Percentiles rank a stretch among this genome's conserved stretches.
Conservation (phyloP, 1,140 invertebrate genomes). For the Atopsyche davidsoni region DNA sequence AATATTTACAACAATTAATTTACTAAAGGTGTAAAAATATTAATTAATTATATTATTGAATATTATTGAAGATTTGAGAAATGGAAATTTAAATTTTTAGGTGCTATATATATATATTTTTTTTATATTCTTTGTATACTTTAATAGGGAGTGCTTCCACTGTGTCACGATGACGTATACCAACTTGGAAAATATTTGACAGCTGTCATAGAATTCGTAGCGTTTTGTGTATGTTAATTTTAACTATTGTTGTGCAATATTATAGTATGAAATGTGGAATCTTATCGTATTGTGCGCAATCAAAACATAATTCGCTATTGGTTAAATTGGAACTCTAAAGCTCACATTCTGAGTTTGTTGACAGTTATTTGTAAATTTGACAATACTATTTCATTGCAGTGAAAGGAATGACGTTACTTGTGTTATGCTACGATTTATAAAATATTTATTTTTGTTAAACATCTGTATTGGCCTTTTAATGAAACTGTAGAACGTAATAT, state of each 20-base stretch:
- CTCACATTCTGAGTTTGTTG: neutral
- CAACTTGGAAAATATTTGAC: conserved; percentile 21
- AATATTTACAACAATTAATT: too few species aligned
- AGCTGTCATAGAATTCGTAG: conserved; percentile 17
- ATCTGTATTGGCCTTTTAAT: conserved; percentile 3
- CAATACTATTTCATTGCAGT: neutral
- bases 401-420: neutral
- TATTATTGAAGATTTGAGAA: too few species aligned
- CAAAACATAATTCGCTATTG: neutral
- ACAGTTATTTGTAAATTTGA: neutral
- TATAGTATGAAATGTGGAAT: neutral
- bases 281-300: neutral
- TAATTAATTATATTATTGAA: too few species aligned
- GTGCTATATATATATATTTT: too few species aligned
- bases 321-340: neutral
- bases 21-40: too few species aligned
- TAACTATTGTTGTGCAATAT: conserved; percentile 21
- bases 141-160: conserved; percentile 3
- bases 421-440: neutral
- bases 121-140: too few species aligned
- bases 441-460: neutral
- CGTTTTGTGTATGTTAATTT: conserved; percentile 17
- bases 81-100: too few species aligned
- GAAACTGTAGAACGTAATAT: neutral
- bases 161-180: conserved; percentile 14